A percentile compares a stretch with the other conserved stretches of the same genome.
Conservation (phyloP, 2,113 vertebrate genomes). For the Octodon degus region DNA sequence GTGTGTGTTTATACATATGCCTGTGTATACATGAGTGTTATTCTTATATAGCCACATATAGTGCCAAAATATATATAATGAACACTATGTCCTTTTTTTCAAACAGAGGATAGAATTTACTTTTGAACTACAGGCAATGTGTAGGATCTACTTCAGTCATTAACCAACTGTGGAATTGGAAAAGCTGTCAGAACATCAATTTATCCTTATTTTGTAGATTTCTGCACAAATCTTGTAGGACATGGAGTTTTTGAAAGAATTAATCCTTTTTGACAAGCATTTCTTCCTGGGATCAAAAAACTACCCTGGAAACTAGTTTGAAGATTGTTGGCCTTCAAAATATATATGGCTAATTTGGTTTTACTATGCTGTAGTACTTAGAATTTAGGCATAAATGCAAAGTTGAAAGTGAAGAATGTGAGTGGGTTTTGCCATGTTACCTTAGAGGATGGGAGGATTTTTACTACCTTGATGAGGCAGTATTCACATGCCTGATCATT, state of each 20-base stretch:
- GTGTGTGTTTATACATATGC: background rate
- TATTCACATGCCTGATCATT: background rate
- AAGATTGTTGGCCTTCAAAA: background rate
- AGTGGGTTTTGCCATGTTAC: background rate
- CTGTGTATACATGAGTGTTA: background rate
- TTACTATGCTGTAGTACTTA: background rate
- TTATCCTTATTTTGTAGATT: background rate
- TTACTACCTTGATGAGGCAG: too few species aligned
- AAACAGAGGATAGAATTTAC: background rate
- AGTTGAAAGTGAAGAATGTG: background rate
- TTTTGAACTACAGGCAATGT: background rate
- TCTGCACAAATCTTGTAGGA: background rate
- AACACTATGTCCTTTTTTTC: background rate
- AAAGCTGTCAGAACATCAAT: background rate
- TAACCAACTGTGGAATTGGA: background rate
- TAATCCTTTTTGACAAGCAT: background rate
- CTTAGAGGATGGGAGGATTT: background rate
- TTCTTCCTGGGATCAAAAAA: background rate
- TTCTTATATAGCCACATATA: background rate
- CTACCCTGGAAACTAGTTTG: background rate
- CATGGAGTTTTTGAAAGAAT: background rate
- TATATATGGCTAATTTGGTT: background rate
- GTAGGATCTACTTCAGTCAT: slow-evolving; percentile 1
- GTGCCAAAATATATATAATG: background rate
- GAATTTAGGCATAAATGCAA: background rate